These are phyloP conservation scores for Rhizoglyphus robini DNA, from an alignment of 1,140 invertebrate genomes.

Conservation along the genomic window DNA sequence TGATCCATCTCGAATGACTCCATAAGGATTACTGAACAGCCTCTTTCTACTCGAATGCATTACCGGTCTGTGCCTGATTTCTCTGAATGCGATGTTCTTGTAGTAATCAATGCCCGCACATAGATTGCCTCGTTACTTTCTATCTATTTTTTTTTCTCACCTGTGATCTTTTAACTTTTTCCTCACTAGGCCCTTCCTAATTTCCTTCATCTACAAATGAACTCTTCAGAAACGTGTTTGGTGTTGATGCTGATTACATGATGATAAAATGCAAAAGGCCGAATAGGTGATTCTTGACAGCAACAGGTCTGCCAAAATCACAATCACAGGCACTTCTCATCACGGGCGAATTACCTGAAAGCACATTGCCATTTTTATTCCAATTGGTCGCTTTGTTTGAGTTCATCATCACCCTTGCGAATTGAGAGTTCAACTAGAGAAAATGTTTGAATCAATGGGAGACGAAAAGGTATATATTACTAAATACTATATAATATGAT, in stretches of 20 bases:
- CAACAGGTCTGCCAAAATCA: slow-evolving; percentile 99
- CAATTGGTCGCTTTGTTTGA: too few relatives aligned
- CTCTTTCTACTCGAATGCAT: too few relatives aligned
- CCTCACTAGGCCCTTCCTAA: too few relatives aligned
- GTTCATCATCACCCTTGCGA: slow-evolving; percentile 99
- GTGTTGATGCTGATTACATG: slow-evolving; percentile 94
- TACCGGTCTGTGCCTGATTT: too few relatives aligned
- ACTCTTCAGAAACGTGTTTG: slow-evolving; percentile 72
- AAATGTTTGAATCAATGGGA: slow-evolving; percentile 99
- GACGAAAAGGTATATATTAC: slow-evolving; percentile 53
- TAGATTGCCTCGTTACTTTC: too few relatives aligned
- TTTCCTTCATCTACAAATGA: not conserved
- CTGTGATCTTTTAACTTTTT: too few relatives aligned
- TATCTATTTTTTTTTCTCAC: not conserved
- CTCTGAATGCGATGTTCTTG: too few relatives aligned
- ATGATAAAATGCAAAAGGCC: slow-evolving; percentile 93
- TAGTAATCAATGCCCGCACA: too few relatives aligned
- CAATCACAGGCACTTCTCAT: slow-evolving; percentile 74
- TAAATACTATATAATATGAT: not conserved
- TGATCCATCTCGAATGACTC: too few relatives aligned
- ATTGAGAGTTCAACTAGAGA: slow-evolving; percentile 90
- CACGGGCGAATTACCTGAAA: too few relatives aligned
- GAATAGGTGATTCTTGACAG: slow-evolving; percentile 95
- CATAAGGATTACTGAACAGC: too few relatives aligned
- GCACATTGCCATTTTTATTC: slow-evolving; percentile 20